Base-by-base conservation (phyloP, 2,113 vertebrate genomes). In the Ascaphus truei region DNA sequence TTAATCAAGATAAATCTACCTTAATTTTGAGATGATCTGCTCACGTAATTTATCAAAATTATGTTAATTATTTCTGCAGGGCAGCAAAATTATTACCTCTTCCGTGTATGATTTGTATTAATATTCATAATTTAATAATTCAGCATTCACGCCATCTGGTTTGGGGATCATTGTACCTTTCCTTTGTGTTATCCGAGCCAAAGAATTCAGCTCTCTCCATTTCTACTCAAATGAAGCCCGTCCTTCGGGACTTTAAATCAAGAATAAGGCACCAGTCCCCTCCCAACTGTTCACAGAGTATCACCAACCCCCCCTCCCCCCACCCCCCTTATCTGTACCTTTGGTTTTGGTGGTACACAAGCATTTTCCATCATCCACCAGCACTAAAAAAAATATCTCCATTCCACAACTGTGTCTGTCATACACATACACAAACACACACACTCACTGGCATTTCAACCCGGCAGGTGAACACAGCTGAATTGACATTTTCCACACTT, bases 31-130 rank as follows among this genome's bases (percentile, higher is more conserved):
- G 91, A 94, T 93, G 92, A 93, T 94, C 92, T 95, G 95, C 96
- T 98, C 95, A 91, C 89, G 90, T 95, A 96, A 98, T 99, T 98
- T 98, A 99, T 99, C 96, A 97, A 95, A 98, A 98, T 98, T 98
- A 98, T 96, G 96, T 93, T 98, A 98, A 99, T 98, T 93, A 97
- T 98, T 98, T 98, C 97, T 98, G 94, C 92, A 96, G 96, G 95
- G 95, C 94, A 96, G 89, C 90, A 91, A 90, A 97, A 98, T 98
- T 95, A 98, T 99, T 96, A 96, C 92, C 93, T 95, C 93, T 95
- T 97, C 94, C 92, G 87, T 91, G 82, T 92, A 88, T 95, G 95
- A 98, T 98, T 96, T 93, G 85, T 93, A 96, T 97, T 95, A 97
- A 95, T 95, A 95, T 98, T 94, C 90, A 91, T 91, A 93, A 94